Evolutionary conservation across 2,797 vertebrate genomes (phyloP), one percentile per base, ranked within the genome.

Genomic region (Arremon brunneinucha): DNA sequence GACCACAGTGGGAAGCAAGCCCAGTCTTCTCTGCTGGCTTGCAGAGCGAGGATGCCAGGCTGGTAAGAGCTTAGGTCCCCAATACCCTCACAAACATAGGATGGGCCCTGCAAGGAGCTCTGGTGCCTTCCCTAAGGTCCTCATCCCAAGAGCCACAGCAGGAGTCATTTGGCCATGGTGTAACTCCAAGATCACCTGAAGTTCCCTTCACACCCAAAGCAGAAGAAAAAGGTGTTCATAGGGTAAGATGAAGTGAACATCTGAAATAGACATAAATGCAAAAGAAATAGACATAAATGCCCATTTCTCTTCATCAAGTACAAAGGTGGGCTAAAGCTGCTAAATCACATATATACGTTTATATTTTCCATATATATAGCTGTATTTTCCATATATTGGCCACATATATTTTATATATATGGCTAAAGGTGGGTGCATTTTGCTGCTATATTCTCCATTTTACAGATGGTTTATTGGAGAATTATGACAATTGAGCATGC

Each of bases 31-130:
- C 35, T 78, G 56, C 18, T 81, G 34, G 37, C 35, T 71, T 72
- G 19, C 32, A 56, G 27, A 1, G 3, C 1, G 1, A 75, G 20
- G 14, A 47, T 3, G 2, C 19, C 53, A 65, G 15, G 28, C 30
- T 65, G 39, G 12, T 21, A n/a, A 67, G 24, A 52, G 4, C 1
- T 35, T 23, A 67, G n/a, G 17, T 56, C 16, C 10, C 28, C 14
- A 83, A 5, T 8, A 53, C 4, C 7, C 22, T 74, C n/a, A 43
- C 12, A 35, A 74, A 6, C 30, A 30, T 6, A 72, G 32, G 11
- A 2, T 47, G 64, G 28, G 37, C 8, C 76, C 41, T 80, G 18
- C 12, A 37, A 59, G 35, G 27, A 49, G 17, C 47, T 35, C 30
- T 55, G 23, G 7, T 57, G 22, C 28, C 41, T 94, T n/a, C n/a